Base-by-base conservation (phyloP, 2,888 invertebrate species). In the Pheosia gnoma region DNA sequence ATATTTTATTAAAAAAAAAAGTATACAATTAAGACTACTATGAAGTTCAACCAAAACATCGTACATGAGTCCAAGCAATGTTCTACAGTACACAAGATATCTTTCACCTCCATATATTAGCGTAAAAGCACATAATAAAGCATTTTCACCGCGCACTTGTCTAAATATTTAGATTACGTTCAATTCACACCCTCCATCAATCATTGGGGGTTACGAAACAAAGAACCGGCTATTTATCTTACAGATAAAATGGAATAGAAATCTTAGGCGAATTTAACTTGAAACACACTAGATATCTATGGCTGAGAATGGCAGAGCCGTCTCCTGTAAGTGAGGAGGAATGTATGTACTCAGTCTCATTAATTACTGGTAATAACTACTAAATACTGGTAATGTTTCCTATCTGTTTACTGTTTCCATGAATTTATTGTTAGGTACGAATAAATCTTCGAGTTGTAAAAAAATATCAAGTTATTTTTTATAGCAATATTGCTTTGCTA, bases 121-220 rank as follows among this genome's bases (percentile, higher is more conserved):
- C 37, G 37, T 38, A 11, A 51, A 51, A 25, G 8, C 8, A 25
- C 25, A 53, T 5, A 53, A 53, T 53, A 41, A 39, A 56, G 13
- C 0, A 41, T 56, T 41, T 11, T 41, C 4, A 56, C 41, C 41
- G 56, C 41, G 39, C 37, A 39, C 54, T 52, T 37, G 59, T 73
- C 60, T 73, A 64, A 75, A 76, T 74, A 69, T 74, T 76, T 64
- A 60, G 58, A 71, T 61, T 58, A 61, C 39, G 58, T 55, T 60
- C 68, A 59, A 58, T 63, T 64, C 58, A 54, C 57, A 59, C 52
- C 61, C 38, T 63, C 63, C 75, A 76, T 74, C 68, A 62, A 74
- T 76, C 74, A 76, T 62, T 63, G 60, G 58, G 59, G 45, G 55
- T 70, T 71, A 74, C 63, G 61, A 58, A 70, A 74, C 59, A 59